A percentile compares a stretch with the other conserved stretches of the same genome.
phyloP scores from a whole-genome alignment of 1,140 invertebrate species.

The Oncopeltus fasciatus region DNA sequence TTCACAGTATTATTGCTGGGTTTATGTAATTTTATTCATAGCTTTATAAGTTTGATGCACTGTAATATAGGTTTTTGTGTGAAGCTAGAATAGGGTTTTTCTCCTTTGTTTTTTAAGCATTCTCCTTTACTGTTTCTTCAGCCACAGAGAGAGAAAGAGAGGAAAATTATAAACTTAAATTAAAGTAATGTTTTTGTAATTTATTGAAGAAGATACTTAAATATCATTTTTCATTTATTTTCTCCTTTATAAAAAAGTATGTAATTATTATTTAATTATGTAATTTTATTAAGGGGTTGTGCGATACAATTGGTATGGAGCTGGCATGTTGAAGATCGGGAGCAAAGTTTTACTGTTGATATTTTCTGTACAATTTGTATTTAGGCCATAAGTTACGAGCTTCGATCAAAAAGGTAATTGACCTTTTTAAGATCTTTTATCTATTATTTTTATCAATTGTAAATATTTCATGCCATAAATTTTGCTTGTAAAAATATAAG shows the following conservation, averaged over 20 bases:
- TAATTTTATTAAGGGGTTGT: slow-evolving; percentile 2
- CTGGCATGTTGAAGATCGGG: slow-evolving; percentile 6
- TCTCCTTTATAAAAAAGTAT: background rate
- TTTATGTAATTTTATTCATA: slow-evolving; percentile 5
- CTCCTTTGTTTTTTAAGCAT: background rate
- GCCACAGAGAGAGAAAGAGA: background rate
- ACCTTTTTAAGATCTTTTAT: slow-evolving; percentile 6
- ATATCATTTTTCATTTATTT: background rate
- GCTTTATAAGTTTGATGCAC: slow-evolving; percentile 1
- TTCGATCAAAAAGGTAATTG: slow-evolving; percentile 1
- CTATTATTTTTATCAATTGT: slow-evolving; percentile 7
- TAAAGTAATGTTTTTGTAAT: too few relatives aligned
- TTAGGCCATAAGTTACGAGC: slow-evolving; percentile 9
- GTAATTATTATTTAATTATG: slow-evolving; percentile 10
- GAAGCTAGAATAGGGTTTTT: background rate
- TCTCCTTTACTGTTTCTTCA: slow-evolving; percentile 2
- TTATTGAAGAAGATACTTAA: slow-evolving; percentile 4
- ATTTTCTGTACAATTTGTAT: slow-evolving; percentile 7
- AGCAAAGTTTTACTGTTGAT: slow-evolving; percentile 2
- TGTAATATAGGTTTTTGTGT: slow-evolving; percentile 8
- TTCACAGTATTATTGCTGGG: slow-evolving; percentile 5
- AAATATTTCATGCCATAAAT: slow-evolving; percentile 7
- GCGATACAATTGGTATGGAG: slow-evolving; percentile 2
- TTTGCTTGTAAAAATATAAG: slow-evolving; percentile 9
- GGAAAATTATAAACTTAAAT: background rate